Evolutionary conservation across 1,140 invertebrate species (phyloP).

Genomic region (Hylaeus anthracinus): DNA sequence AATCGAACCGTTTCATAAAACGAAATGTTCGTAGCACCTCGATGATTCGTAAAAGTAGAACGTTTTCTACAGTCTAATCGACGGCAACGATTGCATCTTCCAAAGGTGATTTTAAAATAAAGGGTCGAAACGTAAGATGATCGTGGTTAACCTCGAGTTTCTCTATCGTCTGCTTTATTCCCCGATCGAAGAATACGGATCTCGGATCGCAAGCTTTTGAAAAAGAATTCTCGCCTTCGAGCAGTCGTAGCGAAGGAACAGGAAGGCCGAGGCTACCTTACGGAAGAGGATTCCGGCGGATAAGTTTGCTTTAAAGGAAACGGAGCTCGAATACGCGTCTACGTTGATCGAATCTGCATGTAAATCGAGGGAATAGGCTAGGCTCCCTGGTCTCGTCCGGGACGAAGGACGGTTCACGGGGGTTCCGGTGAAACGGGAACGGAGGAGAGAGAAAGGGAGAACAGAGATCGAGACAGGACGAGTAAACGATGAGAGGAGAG

Average conservation of each 20-base stretch:
- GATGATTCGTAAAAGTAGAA: too few relatives aligned
- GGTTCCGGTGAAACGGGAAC: constrained; percentile 36
- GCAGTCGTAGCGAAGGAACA: too few relatives aligned
- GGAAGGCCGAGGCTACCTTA: background rate
- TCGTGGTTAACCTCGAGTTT: too few relatives aligned
- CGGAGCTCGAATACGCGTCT: constrained; percentile 23
- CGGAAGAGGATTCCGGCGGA: background rate
- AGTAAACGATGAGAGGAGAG: background rate
- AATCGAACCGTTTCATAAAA: too few relatives aligned
- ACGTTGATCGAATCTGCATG: constrained; percentile 71
- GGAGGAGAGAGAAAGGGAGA: background rate
- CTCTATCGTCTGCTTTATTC: too few relatives aligned
- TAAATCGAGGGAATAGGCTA: constrained; percentile 71
- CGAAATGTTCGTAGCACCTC: too few relatives aligned
- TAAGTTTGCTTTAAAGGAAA: background rate
- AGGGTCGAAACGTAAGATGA: too few relatives aligned
- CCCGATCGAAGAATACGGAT: too few relatives aligned
- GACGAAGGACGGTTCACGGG: constrained; percentile 6
- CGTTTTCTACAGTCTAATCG: too few relatives aligned
- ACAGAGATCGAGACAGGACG: too few relatives aligned
- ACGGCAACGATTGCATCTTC: too few relatives aligned
- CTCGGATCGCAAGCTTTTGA: background rate
- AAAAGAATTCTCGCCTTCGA: background rate
- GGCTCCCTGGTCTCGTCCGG: constrained; percentile 7
- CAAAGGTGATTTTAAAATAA: too few relatives aligned